A percentile compares a stretch with the other conserved stretches of the same genome.
These are phyloP conservation scores for Daubentonia madagascariensis DNA, from an alignment of 2,113 vertebrate genomes.

Conservation along the genomic window DNA sequence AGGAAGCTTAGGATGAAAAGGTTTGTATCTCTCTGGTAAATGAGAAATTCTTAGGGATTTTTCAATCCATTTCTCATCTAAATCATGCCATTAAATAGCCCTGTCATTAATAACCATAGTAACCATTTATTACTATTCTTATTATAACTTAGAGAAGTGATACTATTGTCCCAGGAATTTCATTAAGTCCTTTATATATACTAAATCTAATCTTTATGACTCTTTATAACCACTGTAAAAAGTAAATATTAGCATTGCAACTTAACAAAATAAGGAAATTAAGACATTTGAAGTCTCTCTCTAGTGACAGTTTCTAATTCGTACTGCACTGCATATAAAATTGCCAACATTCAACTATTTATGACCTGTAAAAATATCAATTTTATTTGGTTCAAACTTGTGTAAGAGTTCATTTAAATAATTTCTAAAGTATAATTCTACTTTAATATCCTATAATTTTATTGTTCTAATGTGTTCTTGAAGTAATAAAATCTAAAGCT, in stretches of 20 bases:
- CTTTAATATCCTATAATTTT: not conserved
- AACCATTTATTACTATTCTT: not conserved
- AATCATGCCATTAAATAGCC: not conserved
- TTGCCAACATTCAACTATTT: not conserved
- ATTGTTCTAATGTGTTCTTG: not conserved
- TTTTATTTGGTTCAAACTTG: not conserved
- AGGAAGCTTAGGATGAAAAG: not conserved
- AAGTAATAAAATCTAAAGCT: not conserved
- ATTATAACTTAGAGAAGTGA: not conserved
- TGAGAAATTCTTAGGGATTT: not conserved
- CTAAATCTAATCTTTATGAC: not conserved
- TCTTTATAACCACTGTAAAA: not conserved
- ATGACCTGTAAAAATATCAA: not conserved
- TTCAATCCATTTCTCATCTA: not conserved
- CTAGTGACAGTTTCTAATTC: not conserved
- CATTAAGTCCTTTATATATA: not conserved
- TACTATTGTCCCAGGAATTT: not conserved
- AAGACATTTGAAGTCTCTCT: not conserved
- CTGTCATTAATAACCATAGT: not conserved
- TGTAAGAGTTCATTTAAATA: not conserved
- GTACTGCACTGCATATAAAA: not conserved
- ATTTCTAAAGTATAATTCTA: not conserved
- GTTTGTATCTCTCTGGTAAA: not conserved
- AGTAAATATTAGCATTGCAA: not conserved
- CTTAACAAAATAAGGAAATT: not conserved